Conservation (phyloP, 2,113 vertebrate genomes). For the Phoxinus phoxinus region DNA sequence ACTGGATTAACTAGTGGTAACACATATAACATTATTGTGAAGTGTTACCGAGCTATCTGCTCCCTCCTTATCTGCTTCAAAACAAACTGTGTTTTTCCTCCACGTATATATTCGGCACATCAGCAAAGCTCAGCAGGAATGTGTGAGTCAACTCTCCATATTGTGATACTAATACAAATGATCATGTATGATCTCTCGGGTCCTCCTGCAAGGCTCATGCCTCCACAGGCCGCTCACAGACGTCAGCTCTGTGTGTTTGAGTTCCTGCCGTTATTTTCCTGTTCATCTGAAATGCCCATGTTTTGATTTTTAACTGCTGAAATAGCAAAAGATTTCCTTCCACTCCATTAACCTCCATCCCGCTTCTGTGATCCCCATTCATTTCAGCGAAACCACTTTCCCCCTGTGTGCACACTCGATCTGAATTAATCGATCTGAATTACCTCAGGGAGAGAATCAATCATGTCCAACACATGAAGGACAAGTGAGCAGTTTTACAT, state of each 20-base stretch:
- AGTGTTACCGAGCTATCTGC: background rate
- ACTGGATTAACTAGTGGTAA: background rate
- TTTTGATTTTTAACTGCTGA: constrained; percentile 35
- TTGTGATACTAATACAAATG: background rate
- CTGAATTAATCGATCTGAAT: constrained; percentile 46
- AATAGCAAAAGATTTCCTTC: constrained; percentile 25
- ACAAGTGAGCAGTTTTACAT: background rate
- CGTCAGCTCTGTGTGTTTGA: background rate
- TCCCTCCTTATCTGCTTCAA: background rate
- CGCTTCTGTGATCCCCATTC: constrained; percentile 27
- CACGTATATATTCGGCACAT: background rate
- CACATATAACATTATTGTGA: background rate
- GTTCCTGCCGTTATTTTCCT: background rate
- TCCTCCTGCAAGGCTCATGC: background rate
- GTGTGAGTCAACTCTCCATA: background rate
- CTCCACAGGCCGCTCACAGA: background rate
- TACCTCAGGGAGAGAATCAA: constrained; percentile 1
- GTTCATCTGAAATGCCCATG: constrained; percentile 8
- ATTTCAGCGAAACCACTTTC: background rate
- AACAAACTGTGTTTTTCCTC: background rate
- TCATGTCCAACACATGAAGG: constrained; percentile 13
- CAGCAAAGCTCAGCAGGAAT: background rate
- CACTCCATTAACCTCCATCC: constrained; percentile 42
- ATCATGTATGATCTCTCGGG: constrained; percentile 1
- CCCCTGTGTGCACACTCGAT: constrained; percentile 24